A percentile compares a stretch with the other conserved stretches of the same genome.
Evolutionary conservation across 2,888 invertebrate genomes (phyloP).

Genomic region (Buathra laborator): DNA sequence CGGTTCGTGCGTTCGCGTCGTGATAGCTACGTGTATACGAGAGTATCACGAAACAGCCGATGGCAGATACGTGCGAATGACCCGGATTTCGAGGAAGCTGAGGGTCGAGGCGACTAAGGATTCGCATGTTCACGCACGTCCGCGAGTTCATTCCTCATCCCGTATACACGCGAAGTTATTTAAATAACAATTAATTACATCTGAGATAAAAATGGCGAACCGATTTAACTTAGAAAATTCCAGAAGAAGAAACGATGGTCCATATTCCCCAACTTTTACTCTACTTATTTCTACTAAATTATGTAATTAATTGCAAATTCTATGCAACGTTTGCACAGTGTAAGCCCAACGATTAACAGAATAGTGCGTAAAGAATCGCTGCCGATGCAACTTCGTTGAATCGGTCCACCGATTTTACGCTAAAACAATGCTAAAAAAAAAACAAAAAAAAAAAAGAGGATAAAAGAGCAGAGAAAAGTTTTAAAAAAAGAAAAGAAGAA

Average conservation of each 20-base stretch:
- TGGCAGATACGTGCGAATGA: conserved; percentile 63
- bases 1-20: conserved; percentile 33
- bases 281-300: not conserved
- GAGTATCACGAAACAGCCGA: conserved; percentile 42
- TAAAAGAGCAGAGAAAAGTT: conserved; percentile 1
- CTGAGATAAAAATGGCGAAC: too few relatives aligned
- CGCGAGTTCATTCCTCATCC: not conserved
- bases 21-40: conserved; percentile 24
- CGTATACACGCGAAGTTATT: conserved; percentile 4
- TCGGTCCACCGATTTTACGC: conserved; percentile 58
- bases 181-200: conserved; percentile 27
- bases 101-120: conserved; percentile 15
- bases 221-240: too few relatives aligned
- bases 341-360: conserved; percentile 33
- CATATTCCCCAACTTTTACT: too few relatives aligned
- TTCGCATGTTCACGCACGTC: conserved; percentile 17
- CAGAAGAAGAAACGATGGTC: too few relatives aligned
- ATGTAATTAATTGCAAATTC: conserved; percentile 48
- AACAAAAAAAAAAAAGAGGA: conserved; percentile 28
- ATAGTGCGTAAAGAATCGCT: conserved; percentile 51
- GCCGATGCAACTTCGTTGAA: conserved; percentile 42
- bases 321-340: conserved; percentile 4
- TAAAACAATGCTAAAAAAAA: conserved; percentile 62
- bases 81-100: conserved; percentile 62
- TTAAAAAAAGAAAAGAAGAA: conserved; percentile 1